Percentiles rank a stretch among this genome's conserved stretches.
Evolutionary conservation across 2,797 vertebrate species (phyloP).

Genomic region (Arvicola amphibius): DNA sequence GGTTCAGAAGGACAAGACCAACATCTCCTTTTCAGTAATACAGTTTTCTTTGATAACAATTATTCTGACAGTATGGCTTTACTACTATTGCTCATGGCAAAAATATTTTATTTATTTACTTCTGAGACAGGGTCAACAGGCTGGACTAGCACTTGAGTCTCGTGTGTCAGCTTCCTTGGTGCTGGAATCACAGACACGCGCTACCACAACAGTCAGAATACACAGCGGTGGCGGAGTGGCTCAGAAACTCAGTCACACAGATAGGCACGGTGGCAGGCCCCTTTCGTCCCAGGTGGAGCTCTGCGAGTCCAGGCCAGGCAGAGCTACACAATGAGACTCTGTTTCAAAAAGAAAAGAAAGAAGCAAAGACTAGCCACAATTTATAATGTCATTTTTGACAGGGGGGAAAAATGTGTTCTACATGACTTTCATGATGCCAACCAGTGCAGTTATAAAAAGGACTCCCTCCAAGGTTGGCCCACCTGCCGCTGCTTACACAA

Average conservation of each 20-base stretch:
- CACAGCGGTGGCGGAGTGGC: background rate
- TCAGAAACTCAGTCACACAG: background rate
- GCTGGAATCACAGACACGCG: background rate
- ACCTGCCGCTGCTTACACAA: background rate
- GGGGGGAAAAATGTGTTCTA: background rate
- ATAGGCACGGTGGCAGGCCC: too few relatives aligned
- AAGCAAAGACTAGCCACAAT: background rate
- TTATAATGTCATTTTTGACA: slow-evolving; percentile 1
- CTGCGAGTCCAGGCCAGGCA: background rate
- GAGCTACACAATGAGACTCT: background rate
- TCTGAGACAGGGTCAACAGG: background rate
- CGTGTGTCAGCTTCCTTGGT: background rate
- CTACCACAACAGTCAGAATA: background rate
- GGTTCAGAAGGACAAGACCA: background rate
- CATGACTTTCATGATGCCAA: background rate
- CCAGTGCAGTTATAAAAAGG: background rate
- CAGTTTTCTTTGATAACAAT: background rate
- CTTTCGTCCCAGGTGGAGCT: background rate
- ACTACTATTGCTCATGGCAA: background rate
- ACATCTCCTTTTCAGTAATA: background rate
- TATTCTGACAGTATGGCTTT: background rate
- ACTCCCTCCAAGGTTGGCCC: background rate
- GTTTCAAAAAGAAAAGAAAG: background rate
- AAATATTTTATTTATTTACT: background rate
- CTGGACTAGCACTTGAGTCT: background rate